A percentile compares a stretch with the other conserved stretches of the same genome.
Conservation (phyloP, 1,140 invertebrate species). For the Drosophila ficusphila region DNA sequence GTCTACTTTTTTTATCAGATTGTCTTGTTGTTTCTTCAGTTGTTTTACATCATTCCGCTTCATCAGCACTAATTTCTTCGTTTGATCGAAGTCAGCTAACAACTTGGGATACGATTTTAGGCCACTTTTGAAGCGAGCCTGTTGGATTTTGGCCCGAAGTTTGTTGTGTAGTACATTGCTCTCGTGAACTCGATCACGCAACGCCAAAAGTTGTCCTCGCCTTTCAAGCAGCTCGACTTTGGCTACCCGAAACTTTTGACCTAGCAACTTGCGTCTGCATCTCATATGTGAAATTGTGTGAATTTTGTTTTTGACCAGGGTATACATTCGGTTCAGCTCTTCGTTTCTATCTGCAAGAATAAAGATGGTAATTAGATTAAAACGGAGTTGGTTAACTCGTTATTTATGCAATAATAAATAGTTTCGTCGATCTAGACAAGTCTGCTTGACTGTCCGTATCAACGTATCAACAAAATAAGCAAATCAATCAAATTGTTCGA, state of each 20-base stretch:
- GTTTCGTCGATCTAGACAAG: too few species aligned
- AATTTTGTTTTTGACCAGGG: slow-evolving; percentile 1
- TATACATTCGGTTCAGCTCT: neutral
- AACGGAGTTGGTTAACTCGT: too few species aligned
- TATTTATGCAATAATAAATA: neutral
- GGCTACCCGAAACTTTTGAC: neutral
- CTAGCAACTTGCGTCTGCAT: slow-evolving; percentile 9
- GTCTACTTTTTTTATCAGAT: neutral
- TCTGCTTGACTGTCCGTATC: too few species aligned
- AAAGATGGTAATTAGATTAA: too few species aligned
- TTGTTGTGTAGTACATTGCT: neutral
- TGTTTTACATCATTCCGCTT: neutral
- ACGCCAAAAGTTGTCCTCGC: too few species aligned
- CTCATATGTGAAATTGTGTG: slow-evolving; percentile 13
- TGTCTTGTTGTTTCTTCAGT: neutral
- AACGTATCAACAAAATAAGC: too few species aligned
- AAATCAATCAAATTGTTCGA: too few species aligned
- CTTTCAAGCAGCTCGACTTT: neutral
- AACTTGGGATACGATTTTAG: slow-evolving; percentile 11
- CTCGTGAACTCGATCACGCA: neutral
- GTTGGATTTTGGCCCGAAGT: neutral
- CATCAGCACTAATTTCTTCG: neutral
- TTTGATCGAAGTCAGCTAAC: slow-evolving; percentile 11
- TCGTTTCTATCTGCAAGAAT: neutral
- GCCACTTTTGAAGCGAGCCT: neutral